Evolutionary conservation across 2,113 vertebrate genomes (phyloP).

Genomic region (Elanoides forficatus): DNA sequence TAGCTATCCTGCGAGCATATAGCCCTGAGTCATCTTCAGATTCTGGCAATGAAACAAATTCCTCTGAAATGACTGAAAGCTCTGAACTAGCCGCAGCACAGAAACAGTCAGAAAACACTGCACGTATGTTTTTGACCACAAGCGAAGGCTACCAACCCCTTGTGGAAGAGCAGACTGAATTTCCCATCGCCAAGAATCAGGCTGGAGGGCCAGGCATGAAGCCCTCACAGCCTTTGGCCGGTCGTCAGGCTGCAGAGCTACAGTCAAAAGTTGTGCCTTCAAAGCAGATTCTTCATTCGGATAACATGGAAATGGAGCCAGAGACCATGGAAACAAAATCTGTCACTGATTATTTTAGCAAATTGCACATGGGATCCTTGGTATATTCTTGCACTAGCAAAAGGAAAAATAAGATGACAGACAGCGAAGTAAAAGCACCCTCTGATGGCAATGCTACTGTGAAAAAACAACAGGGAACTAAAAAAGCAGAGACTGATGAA

Average conservation of each 20-base stretch:
- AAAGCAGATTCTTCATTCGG: constrained; percentile 90
- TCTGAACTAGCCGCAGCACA: constrained; percentile 93
- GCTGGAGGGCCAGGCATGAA: constrained; percentile 70
- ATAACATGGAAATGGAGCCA: constrained; percentile 96
- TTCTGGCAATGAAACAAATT: constrained; percentile 99
- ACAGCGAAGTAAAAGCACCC: constrained; percentile 74
- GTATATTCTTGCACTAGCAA: constrained; percentile 87
- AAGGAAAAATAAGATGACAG: constrained; percentile 82
- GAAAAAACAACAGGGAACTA: constrained; percentile 77
- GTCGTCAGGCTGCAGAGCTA: constrained; percentile 74
- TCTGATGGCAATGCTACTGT: constrained; percentile 71
- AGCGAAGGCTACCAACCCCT: constrained; percentile 85
- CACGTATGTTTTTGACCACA: constrained; percentile 86
- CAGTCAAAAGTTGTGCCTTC: constrained; percentile 87
- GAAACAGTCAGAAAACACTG: constrained; percentile 87
- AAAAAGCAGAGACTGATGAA: constrained; percentile 75
- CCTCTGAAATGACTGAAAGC: constrained; percentile 98
- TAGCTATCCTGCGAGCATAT: constrained; percentile 96
- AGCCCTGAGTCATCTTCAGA: constrained; percentile 98
- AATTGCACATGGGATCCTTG: constrained; percentile 89
- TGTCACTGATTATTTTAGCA: constrained; percentile 93
- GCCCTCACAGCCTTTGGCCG: constrained; percentile 69
- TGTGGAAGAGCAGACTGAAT: constrained; percentile 86
- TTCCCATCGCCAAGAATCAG: constrained; percentile 71
- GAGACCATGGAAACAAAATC: constrained; percentile 99